Evolutionary conservation across 92 coral and sea anemone genomes (phyloP).

Genomic region (Epizoanthus illoricatus): DNA sequence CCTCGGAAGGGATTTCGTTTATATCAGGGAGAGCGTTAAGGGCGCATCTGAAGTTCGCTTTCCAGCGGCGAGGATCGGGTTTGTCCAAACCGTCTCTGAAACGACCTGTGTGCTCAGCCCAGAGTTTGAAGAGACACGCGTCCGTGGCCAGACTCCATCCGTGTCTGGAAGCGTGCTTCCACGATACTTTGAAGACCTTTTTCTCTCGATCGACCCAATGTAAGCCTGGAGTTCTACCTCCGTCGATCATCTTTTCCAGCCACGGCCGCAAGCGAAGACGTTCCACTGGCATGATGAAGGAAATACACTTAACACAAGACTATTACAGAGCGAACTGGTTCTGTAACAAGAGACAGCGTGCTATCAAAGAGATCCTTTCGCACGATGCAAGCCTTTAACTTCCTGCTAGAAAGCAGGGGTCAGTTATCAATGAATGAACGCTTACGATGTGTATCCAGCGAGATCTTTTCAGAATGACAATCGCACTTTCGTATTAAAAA

Average conservation of each 20-base stretch:
- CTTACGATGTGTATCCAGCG: not conserved
- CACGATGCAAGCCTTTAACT: not conserved
- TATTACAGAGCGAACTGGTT: not conserved
- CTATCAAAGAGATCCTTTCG: no score
- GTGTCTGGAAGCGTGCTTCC: conserved; percentile 99
- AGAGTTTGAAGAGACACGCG: conserved; percentile 83
- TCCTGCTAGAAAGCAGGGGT: not conserved
- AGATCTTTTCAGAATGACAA: conserved; percentile 1
- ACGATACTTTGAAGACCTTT: conserved; percentile 82
- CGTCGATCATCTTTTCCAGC: conserved; percentile 75
- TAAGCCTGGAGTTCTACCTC: conserved; percentile 71
- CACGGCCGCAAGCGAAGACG: conserved; percentile 93
- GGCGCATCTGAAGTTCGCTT: conserved; percentile 99
- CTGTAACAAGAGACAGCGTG: not conserved
- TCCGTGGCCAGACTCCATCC: conserved; percentile 83
- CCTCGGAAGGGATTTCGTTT: conserved; percentile 74
- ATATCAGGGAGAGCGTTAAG: conserved; percentile 96
- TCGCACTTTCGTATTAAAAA: not conserved
- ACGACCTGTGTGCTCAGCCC: conserved; percentile 95
- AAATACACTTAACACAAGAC: not conserved
- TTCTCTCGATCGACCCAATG: conserved; percentile 82
- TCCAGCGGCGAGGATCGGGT: conserved; percentile 96
- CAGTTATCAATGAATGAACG: not conserved
- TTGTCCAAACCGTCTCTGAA: conserved; percentile 72
- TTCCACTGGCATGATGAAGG: conserved; percentile 81